phyloP scores from a whole-genome alignment of 1,140 invertebrate species.

The Popillia japonica region DNA sequence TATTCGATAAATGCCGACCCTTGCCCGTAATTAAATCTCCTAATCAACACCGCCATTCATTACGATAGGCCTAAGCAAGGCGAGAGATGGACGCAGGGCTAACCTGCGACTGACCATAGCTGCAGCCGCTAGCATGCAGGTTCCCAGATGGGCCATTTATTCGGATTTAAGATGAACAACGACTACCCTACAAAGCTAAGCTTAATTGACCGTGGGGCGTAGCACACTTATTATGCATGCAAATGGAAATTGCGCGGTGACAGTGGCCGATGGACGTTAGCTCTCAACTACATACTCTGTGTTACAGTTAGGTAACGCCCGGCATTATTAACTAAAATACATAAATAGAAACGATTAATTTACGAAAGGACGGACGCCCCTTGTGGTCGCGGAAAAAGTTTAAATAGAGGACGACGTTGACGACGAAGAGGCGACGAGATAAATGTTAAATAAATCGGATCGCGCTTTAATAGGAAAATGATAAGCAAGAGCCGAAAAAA shows the following conservation, averaged over 20 bases:
- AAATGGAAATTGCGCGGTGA: slow-evolving; percentile 55
- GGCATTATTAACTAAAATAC: slow-evolving; percentile 26
- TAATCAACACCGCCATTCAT: slow-evolving; percentile 60
- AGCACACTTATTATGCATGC: slow-evolving; percentile 55
- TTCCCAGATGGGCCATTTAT: slow-evolving; percentile 59
- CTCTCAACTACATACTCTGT: too few relatives aligned
- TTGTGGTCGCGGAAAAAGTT: too few relatives aligned
- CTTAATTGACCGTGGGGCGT: slow-evolving; percentile 56
- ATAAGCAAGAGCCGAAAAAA: background rate
- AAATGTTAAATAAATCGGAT: background rate
- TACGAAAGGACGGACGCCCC: background rate
- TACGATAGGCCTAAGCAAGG: slow-evolving; percentile 49
- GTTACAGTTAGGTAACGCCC: slow-evolving; percentile 3
- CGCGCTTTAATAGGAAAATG: background rate
- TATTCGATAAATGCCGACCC: slow-evolving; percentile 52
- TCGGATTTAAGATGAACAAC: slow-evolving; percentile 59
- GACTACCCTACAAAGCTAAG: slow-evolving; percentile 50
- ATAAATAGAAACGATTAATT: slow-evolving; percentile 22
- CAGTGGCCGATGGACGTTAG: slow-evolving; percentile 53
- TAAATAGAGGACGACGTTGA: too few relatives aligned
- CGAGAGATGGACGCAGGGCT: background rate
- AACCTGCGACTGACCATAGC: slow-evolving; percentile 48
- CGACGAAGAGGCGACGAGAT: too few relatives aligned
- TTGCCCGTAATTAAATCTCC: slow-evolving; percentile 59
- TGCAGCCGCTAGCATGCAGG: slow-evolving; percentile 43